These are phyloP conservation scores for Drosophila anomalipes DNA, from an alignment of 2,888 invertebrate genomes.

Conservation along the genomic window DNA sequence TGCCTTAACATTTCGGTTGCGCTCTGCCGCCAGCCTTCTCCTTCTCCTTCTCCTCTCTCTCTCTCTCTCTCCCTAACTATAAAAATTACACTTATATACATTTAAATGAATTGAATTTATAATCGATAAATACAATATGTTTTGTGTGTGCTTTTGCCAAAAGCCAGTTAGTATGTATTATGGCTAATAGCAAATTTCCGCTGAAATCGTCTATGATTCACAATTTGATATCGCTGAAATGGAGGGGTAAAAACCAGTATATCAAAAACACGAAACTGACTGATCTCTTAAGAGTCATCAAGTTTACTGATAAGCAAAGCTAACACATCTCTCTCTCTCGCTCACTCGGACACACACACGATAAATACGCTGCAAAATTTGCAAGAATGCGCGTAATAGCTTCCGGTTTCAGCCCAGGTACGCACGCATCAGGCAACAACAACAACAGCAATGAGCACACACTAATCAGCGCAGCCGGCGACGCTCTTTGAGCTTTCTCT, in stretches of 20 bases:
- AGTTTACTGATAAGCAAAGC: slow-evolving; percentile 49
- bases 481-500: slow-evolving; percentile 11
- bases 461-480: slow-evolving; percentile 17
- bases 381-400: slow-evolving; percentile 62
- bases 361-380: slow-evolving; percentile 44
- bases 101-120: slow-evolving; percentile 36
- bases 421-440: slow-evolving; percentile 29
- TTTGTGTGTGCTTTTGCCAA: slow-evolving; percentile 14
- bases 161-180: slow-evolving; percentile 41
- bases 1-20: slow-evolving; percentile 58
- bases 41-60: neutral
- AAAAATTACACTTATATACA: slow-evolving; percentile 30
- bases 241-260: slow-evolving; percentile 55
- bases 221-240: slow-evolving; percentile 36
- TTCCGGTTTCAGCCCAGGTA: slow-evolving; percentile 57
- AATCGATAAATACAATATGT: slow-evolving; percentile 30
- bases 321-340: slow-evolving; percentile 7
- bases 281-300: slow-evolving; percentile 46
- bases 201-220: slow-evolving; percentile 58
- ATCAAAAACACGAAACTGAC: slow-evolving; percentile 16
- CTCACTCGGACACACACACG: slow-evolving; percentile 18
- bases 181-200: slow-evolving; percentile 51
- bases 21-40: slow-evolving; percentile 40
- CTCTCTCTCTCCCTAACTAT: neutral
- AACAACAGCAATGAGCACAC: slow-evolving; percentile 14